Base-by-base conservation (phyloP, 35 echinoderm and acorn worm genomes). In the Hemicentrotus pulcherrimus region DNA sequence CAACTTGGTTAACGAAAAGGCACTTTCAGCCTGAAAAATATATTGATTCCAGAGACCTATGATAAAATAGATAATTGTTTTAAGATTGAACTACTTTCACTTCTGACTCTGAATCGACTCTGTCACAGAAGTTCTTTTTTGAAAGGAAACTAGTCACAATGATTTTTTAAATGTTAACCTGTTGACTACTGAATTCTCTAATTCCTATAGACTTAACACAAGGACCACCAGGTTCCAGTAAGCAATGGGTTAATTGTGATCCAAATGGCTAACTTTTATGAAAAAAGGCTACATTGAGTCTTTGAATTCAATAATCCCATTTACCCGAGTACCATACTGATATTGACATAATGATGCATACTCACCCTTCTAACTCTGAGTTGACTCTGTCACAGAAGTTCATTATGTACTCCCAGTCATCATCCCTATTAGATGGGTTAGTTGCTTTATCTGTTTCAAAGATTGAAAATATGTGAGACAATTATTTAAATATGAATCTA, bases 361-460 rank as follows among this genome's bases (percentile, higher is more conserved):
- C 98, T 96, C 48, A 97, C 98, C 98, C 98, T 97, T 99, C 98
- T 5, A 97, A 91, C 95, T 99, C 98, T 85, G 92, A 86, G 88
- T 99, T 99, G 60, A 99, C 98, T 28, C 94, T 95, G 86, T 99
- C 98, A 97, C 98, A 99, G 94, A 99, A 99, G 32, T 94, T 97
- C 90, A 99, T 95, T 35, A 99, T 99, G 61, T 96, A 99, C 48
- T 99, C 98, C 98, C 98, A 99, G 48, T 99, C 98, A 65, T 99
- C 97, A 32, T 97, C 98, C 94, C 98, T 86, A 55, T 99, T 99
- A 32, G 95, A 11, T 32, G 98, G 98, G 93, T 97, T 99, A 16
- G 98, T 99, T 86, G 98, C 98, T 95, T 99, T 99, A 95, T 99
- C 98, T 99, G 94, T 46, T 28, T 88, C 87, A 61, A 93, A 91